Evolutionary conservation across 2,113 vertebrate genomes (phyloP).

Genomic region (Dromiciops gliroides): DNA sequence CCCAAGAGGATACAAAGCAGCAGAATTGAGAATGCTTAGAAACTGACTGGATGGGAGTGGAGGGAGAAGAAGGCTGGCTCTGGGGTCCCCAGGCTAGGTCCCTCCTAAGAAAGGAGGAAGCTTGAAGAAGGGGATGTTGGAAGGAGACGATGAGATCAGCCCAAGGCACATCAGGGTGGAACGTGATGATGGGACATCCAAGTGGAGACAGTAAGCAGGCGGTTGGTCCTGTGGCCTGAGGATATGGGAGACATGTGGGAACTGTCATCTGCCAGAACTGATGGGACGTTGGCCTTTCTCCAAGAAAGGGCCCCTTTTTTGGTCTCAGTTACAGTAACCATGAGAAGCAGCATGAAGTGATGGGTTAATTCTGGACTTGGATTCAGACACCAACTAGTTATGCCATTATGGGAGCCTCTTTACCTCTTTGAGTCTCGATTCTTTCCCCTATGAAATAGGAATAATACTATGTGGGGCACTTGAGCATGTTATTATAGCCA

Average conservation of each 20-base stretch:
- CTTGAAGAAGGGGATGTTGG: neutral
- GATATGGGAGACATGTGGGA: neutral
- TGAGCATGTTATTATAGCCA: neutral
- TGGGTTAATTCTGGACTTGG: neutral
- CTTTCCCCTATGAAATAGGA: neutral
- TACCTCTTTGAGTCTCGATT: neutral
- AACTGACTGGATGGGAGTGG: neutral
- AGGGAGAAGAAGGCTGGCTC: neutral
- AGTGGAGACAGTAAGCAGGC: neutral
- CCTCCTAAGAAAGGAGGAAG: neutral
- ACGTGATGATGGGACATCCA: neutral
- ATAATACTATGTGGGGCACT: no score
- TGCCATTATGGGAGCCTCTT: neutral
- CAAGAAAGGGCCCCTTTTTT: neutral
- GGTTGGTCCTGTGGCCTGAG: neutral
- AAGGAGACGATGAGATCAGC: neutral
- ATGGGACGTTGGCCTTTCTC: neutral
- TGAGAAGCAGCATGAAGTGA: neutral
- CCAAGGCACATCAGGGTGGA: neutral
- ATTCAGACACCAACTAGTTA: neutral
- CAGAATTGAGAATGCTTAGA: neutral
- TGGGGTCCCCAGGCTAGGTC: neutral
- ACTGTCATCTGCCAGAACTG: neutral
- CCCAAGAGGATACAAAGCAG: neutral
- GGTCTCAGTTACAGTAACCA: neutral